These are phyloP conservation scores for Calidris pygmaea DNA, from an alignment of 2,113 vertebrate genomes.

Conservation along the genomic window DNA sequence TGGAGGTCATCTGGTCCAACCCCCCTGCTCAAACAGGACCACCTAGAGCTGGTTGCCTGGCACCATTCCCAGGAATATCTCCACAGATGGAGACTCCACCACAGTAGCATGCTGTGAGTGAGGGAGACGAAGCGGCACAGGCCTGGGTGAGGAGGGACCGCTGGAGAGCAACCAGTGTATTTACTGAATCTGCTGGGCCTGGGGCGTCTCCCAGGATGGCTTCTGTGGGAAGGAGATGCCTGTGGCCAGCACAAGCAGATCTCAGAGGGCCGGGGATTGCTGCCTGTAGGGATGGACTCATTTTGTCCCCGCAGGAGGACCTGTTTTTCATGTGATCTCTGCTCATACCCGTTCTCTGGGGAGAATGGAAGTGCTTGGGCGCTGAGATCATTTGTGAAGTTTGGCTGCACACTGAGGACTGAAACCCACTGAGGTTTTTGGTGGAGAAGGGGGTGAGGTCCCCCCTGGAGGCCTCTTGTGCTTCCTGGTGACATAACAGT, in stretches of 20 bases:
- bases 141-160: not conserved
- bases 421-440: not conserved
- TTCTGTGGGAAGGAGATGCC: not conserved
- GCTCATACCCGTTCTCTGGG: not conserved
- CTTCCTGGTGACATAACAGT: conserved; percentile 23
- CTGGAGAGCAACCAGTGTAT: fast-evolving
- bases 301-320: not conserved
- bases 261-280: not conserved
- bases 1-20: not conserved
- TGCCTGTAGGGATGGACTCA: not conserved
- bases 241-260: not conserved
- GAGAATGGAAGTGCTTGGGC: not conserved
- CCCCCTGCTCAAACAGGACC: not conserved
- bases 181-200: not conserved
- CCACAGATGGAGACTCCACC: not conserved
- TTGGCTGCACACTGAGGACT: not conserved
- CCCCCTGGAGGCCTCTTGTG: not conserved
- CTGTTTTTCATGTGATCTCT: not conserved
- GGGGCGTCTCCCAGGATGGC: not conserved
- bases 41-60: not conserved
- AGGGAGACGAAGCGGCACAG: not conserved
- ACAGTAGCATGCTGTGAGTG: not conserved
- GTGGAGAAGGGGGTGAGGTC: conserved; percentile 3
- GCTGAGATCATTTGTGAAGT: not conserved
- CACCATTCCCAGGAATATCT: not conserved